Percentiles rank a stretch among this genome's conserved stretches.
These are phyloP conservation scores for Scolopax rusticola DNA, from an alignment of 2,797 vertebrate genomes.

Conservation along the genomic window DNA sequence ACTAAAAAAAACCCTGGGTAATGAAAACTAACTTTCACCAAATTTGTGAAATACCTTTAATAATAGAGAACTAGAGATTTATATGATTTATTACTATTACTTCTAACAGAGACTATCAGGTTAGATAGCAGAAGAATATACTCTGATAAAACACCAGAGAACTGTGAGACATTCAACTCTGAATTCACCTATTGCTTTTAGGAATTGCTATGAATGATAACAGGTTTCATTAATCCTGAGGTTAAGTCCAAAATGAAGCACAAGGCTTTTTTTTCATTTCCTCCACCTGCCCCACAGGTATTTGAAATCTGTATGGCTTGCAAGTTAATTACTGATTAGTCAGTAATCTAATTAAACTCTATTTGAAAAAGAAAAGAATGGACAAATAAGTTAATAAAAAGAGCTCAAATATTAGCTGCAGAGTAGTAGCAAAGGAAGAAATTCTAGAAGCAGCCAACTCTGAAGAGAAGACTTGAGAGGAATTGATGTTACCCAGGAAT, in stretches of 20 bases:
- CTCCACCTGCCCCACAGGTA: conserved; percentile 33
- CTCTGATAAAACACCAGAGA: neutral
- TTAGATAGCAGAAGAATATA: neutral
- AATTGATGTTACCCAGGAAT: neutral
- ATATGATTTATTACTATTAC: neutral
- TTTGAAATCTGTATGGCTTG: conserved; percentile 13
- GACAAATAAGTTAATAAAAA: neutral
- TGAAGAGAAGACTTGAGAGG: neutral
- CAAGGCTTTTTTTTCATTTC: neutral
- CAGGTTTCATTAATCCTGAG: conserved; percentile 9
- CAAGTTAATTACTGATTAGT: conserved; percentile 36
- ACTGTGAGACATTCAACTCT: neutral
- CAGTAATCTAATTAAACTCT: conserved; percentile 21
- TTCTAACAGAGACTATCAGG: neutral
- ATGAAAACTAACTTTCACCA: neutral
- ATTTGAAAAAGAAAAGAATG: neutral
- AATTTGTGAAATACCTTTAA: neutral
- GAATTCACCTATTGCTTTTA: neutral
- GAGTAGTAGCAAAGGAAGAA: neutral
- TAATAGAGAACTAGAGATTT: neutral
- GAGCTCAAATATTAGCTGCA: neutral
- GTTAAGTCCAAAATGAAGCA: conserved; percentile 5
- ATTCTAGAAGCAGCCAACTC: neutral
- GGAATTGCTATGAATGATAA: neutral
- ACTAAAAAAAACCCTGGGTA: neutral